These are phyloP conservation scores for Zosterops japonicus DNA, from an alignment of 2,113 vertebrate genomes.

Conservation along the genomic window DNA sequence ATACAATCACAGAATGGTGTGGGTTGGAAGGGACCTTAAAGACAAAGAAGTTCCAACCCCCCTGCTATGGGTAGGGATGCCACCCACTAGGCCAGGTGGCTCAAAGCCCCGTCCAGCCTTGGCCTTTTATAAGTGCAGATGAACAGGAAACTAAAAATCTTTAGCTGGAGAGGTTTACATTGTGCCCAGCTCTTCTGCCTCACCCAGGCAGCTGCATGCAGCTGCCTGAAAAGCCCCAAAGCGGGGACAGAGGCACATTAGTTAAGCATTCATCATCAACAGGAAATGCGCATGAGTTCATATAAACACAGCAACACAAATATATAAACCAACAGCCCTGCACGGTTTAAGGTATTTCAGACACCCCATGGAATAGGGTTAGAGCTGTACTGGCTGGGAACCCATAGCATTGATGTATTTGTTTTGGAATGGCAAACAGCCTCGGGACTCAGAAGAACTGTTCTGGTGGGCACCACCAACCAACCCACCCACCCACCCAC, in stretches of 20 bases:
- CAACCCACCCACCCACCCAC: background rate
- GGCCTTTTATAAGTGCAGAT: background rate
- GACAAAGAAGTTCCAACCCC: background rate
- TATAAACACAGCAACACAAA: slow-evolving; percentile 47
- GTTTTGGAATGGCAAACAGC: slow-evolving; percentile 15
- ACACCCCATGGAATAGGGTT: background rate
- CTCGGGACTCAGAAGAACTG: background rate
- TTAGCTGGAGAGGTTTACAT: background rate
- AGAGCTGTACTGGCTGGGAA: background rate
- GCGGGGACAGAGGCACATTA: background rate
- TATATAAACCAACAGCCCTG: background rate
- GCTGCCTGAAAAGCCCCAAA: background rate
- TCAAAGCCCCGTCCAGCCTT: background rate
- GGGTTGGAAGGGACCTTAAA: background rate
- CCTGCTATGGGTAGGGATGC: background rate
- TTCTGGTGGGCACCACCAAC: background rate
- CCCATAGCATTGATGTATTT: background rate
- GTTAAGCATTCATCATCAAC: slow-evolving; percentile 29
- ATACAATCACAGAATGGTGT: background rate
- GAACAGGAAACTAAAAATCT: background rate
- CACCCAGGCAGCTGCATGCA: slow-evolving; percentile 20
- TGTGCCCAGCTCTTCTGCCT: slow-evolving; percentile 1
- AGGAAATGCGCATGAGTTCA: slow-evolving; percentile 51
- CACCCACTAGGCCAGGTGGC: background rate
- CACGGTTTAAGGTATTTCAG: slow-evolving; percentile 18